A percentile compares a stretch with the other conserved stretches of the same genome.
Conservation (phyloP, 2,888 invertebrate species). For the Axea sp. region DNA sequence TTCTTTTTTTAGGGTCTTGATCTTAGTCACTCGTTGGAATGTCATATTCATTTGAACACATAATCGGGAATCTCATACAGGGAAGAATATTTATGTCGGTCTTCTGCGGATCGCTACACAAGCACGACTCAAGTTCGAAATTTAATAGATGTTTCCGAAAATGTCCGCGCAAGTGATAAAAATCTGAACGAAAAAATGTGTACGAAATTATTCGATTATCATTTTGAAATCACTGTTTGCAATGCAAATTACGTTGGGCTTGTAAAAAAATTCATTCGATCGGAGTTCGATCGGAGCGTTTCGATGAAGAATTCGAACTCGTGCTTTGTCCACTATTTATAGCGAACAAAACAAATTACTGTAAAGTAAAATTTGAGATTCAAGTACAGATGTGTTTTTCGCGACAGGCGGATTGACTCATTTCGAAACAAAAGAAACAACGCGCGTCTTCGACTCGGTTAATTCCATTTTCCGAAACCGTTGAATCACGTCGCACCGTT, state of each 20-base stretch:
- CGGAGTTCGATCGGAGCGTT: too few relatives aligned
- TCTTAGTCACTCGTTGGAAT: constrained; percentile 52
- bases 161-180: not conserved
- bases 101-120: constrained; percentile 8
- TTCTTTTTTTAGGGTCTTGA: constrained; percentile 13
- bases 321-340: too few relatives aligned
- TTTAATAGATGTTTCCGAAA: constrained; percentile 32
- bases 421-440: not conserved
- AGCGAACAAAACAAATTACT: too few relatives aligned
- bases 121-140: constrained; percentile 20
- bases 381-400: too few relatives aligned
- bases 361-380: too few relatives aligned
- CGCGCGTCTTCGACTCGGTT: not conserved
- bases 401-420: too few relatives aligned
- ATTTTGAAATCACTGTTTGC: not conserved
- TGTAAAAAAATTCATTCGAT: too few relatives aligned
- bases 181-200: not conserved
- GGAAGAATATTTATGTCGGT: constrained; percentile 40
- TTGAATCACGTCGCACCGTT: constrained; percentile 9
- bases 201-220: too few relatives aligned
- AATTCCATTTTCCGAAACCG: constrained; percentile 7
- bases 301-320: too few relatives aligned
- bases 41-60: constrained; percentile 52
- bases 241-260: too few relatives aligned
- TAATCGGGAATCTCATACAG: constrained; percentile 39